A percentile compares a stretch with the other conserved stretches of the same genome.
phyloP scores from a whole-genome alignment of 2,113 vertebrate genomes.

The Excalfactoria chinensis region DNA sequence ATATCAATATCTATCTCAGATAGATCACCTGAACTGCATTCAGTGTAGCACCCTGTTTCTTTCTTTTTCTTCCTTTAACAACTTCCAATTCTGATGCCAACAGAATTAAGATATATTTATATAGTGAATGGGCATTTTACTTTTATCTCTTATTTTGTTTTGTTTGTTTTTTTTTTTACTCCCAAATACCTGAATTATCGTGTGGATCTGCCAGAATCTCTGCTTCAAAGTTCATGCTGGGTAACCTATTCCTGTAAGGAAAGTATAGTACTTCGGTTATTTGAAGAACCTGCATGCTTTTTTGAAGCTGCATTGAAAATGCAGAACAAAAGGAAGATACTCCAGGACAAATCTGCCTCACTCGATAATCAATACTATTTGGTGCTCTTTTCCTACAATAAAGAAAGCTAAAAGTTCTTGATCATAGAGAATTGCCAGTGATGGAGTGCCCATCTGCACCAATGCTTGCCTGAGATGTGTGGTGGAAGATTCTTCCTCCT shows the following conservation, averaged over 20 bases:
- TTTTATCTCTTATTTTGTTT: neutral
- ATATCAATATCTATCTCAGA: neutral
- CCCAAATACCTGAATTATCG: conserved; percentile 67
- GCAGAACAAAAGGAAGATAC: conserved; percentile 18
- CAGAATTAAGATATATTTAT: neutral
- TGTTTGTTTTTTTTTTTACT: neutral
- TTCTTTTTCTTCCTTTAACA: neutral
- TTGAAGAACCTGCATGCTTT: conserved; percentile 16
- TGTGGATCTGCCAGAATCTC: conserved; percentile 63
- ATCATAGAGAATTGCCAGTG: neutral
- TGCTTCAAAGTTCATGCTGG: conserved; percentile 69
- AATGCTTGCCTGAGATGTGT: neutral
- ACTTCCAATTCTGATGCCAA: neutral
- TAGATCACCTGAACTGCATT: neutral
- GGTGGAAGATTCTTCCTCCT: neutral
- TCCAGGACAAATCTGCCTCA: neutral
- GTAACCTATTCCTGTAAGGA: conserved; percentile 65
- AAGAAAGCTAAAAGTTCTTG: neutral
- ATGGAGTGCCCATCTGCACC: neutral
- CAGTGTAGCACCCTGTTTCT: neutral
- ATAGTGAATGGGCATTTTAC: neutral
- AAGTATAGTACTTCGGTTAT: conserved; percentile 60
- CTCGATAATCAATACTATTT: neutral
- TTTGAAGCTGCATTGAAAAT: conserved; percentile 31
- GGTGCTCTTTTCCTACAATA: neutral